A percentile compares a stretch with the other conserved stretches of the same genome.
phyloP scores from a whole-genome alignment of 2,113 vertebrate species.

The Xenopus borealis region DNA sequence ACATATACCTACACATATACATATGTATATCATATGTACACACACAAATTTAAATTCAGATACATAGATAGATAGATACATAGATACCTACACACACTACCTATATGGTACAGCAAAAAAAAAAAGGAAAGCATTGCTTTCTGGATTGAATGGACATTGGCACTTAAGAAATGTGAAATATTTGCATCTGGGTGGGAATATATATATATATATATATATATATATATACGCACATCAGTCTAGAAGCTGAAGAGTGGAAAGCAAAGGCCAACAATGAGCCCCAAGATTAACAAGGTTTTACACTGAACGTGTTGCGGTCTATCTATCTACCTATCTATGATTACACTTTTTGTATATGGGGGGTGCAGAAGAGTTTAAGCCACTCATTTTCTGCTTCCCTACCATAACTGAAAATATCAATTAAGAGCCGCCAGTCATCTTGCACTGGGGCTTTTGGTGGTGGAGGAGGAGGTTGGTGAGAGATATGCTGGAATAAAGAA shows the following conservation, averaged over 20 bases:
- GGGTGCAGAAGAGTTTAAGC: constrained; percentile 40
- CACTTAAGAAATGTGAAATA: not conserved
- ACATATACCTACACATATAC: constrained; percentile 7
- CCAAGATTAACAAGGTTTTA: too few relatives aligned
- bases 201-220: too few relatives aligned
- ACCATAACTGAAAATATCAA: not conserved
- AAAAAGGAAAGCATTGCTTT: not conserved
- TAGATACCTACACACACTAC: too few relatives aligned
- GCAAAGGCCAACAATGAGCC: too few relatives aligned
- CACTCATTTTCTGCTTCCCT: constrained; percentile 23
- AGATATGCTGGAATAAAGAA: not conserved
- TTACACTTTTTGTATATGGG: constrained; percentile 20
- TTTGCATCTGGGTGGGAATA: too few relatives aligned
- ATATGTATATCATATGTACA: not conserved
- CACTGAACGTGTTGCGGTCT: not conserved
- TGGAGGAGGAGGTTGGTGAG: not conserved
- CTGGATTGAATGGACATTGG: not conserved
- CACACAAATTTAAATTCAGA: too few relatives aligned
- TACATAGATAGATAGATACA: not conserved
- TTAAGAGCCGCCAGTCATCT: not conserved
- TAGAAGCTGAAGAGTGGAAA: too few relatives aligned
- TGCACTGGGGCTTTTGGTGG: not conserved
- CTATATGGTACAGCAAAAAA: too few relatives aligned
- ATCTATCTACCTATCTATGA: constrained; percentile 12
- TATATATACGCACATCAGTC: too few relatives aligned